These are phyloP conservation scores for Ectobius pallidus DNA, from an alignment of 2,888 invertebrate genomes.

Conservation along the genomic window DNA sequence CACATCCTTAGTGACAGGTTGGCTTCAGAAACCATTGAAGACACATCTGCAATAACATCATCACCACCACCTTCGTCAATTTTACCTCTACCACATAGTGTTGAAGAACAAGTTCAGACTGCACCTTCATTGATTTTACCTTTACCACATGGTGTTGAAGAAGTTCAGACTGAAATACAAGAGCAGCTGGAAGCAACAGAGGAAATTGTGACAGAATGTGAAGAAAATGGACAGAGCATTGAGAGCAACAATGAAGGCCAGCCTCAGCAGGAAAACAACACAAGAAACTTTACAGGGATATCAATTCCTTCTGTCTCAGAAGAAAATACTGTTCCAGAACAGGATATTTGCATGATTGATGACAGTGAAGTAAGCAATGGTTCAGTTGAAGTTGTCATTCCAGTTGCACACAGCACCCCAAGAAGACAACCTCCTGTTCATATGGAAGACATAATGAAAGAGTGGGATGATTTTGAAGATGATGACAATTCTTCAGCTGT, in stretches of 20 bases:
- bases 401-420: neutral
- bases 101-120: no score
- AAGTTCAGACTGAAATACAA: neutral
- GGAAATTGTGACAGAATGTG: neutral
- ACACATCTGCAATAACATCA: no score
- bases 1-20: neutral
- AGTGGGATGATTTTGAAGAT: conserved; percentile 41
- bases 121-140: no score
- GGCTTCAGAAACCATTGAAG: neutral
- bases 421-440: conserved; percentile 22
- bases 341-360: neutral
- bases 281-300: no score
- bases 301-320: neutral
- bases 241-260: no score
- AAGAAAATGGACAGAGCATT: neutral
- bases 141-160: no score
- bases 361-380: no score
- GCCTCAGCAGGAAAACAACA: neutral
- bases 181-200: neutral
- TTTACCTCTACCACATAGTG: no score
- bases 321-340: neutral
- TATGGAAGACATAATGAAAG: conserved; percentile 37
- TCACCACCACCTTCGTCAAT: no score
- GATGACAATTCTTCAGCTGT: neutral
- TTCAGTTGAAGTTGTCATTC: neutral